Evolutionary conservation across 2,797 vertebrate genomes (phyloP), one percentile per base, ranked within the genome.

Genomic region (Tapera naevia): DNA sequence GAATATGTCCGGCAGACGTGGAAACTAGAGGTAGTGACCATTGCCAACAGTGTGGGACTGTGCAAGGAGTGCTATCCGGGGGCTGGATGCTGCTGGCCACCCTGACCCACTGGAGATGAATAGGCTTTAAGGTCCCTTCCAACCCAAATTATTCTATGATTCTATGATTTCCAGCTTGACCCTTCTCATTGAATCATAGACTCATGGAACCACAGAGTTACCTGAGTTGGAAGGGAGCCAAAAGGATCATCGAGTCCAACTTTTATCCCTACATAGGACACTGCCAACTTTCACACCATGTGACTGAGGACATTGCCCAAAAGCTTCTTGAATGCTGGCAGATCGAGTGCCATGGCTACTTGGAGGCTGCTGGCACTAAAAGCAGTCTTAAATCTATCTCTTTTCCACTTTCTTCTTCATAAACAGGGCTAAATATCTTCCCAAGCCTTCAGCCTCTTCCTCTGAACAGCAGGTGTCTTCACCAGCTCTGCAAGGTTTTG

Each of bases 1-100:
- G 99, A 99, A 50, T 99, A 99, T 1, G 98, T 99, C 80, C 98
- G 98, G 79, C 99, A 99, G 89, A 99, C 98, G 1, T 99, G 99
- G 99, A 98, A 98, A 41, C 98, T 99, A 87, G 99, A 99, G 99
- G 99, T 99, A 97, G 98, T 1, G 25, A 18, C 30, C 2, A 0
- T 4, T 21, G 3, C 10, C 11, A 1, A 28, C 12, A 6, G 50
- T 24, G 33, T 11, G 75, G 56, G 64, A 13, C 53, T 16, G 69
- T 1, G 33, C 43, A 5, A 32, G 30, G 28, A 13, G 11, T 9
- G 33, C 8, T 61, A n/a, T n/a, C 11, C 0, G 0, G 18, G 41
- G 33, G 14, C 17, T 80, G 35, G 11, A 35, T 37, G 43, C 37
- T 0, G 1, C 73, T 56, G 30, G 73, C 50, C 5, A 2, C 10